Evolutionary conservation across 2,888 invertebrate genomes (phyloP), one percentile per base, ranked within the genome.

Genomic region (Ectemnius lituratus): DNA sequence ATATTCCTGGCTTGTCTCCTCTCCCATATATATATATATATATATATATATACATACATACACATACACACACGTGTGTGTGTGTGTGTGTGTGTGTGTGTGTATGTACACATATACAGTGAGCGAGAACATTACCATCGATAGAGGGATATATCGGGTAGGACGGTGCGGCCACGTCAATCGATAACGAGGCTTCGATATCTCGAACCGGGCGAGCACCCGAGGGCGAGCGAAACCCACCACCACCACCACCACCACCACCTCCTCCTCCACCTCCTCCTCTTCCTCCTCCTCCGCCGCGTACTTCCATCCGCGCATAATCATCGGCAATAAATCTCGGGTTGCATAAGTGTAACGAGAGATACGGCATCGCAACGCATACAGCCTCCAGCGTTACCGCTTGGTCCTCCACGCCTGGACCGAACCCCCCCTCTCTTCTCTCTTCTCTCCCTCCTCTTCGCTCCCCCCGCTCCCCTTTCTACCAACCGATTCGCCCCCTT

Each of bases 271-370:
- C 76, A 57, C 75, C 80, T 78, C 80, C 84, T 86, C 85, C 86
- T 87, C 14, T 73, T 76, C 80, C 77, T 78, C 79, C 79, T 73
- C 74, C 76, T 74, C 76, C 76, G 64, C 75, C 81, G 81, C 80
- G 85, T 86, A 86, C 86, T 87, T 87, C 87, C 87, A 87, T 88
- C 86, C 88, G 86, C 87, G 87, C 88, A 87, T 88, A 88, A 88
- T 88, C 88, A 87, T 85, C 85, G 86, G 85, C 87, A 90, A 90
- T 90, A 90, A 90, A 90, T 90, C 90, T 89, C 87, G 85, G 82
- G 90, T 90, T 90, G 90, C 90, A 89, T 90, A 90, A 90, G 90
- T 90, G 90, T 90, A 90, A 90, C 90, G 88, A 89, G 89, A 84
- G 90, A 90, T 90, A 90, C 84, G 86, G 86, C 87, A 90, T 90